Base-by-base conservation (phyloP, 1,140 invertebrate genomes). In the Bactericera cockerelli region DNA sequence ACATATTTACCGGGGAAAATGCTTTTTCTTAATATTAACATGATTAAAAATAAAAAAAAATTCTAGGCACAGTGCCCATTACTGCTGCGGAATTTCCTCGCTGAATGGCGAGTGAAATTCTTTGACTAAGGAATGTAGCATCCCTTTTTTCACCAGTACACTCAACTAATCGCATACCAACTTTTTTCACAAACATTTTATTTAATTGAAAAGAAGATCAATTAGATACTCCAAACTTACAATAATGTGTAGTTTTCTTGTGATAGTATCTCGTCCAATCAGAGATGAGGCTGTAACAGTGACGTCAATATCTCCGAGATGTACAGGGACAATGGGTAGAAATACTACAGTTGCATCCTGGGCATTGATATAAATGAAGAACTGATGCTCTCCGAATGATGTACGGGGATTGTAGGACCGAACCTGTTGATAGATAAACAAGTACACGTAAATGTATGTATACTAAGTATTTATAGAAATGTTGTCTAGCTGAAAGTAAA, bases 311-410 rank as follows among this genome's bases (percentile, higher is more conserved):
- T 85, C 77, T 1, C 92, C 90, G 3, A 93, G 74, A 25, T 80
- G 71, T 21, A 82, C 81, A 0, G 93, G 83, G 13, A 97, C 90
- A 24, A 98, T 86, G 0, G 94, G 93, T 56, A 97, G 74, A 72
- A 95, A 87, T 19, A 97, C 89, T 31, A 85, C 78, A 14, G 79
- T 73, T 0, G 83, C 82, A 65, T 88, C 86, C 70, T 89, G 87
- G 0, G 84, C 79, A 21, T 77, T 70, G 31, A 95, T 85, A 76
- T 87, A 93, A 62, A 95, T 80, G 68, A 96, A 87, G 74, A 93
- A 93, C 69, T 96, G 91, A 72, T 94, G 90, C 70, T 95, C 89
- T 49, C 91, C 91, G 67, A 80, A 86, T 1, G 87, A 89, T 19
- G 89, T 93, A 57, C 86, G 75, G 1, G 93, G 91, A 70, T 84